Evolutionary conservation across 2,888 invertebrate genomes (phyloP), one percentile per base, ranked within the genome.

Genomic region (Altica lythri): DNA sequence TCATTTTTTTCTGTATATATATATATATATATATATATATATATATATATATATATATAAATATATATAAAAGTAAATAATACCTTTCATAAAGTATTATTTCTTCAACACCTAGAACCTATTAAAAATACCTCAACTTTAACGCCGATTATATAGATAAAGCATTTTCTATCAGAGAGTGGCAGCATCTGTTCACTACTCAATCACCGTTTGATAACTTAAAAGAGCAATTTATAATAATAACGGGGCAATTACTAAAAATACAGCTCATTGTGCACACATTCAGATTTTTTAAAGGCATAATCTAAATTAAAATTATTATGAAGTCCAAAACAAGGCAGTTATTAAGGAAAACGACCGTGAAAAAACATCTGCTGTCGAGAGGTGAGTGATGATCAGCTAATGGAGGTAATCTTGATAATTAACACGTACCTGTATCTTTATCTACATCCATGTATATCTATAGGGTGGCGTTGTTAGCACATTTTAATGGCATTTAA

Each of bases 321-420:
- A 53, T 35, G 56, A 56, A 49, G 45, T 53, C 46, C 42, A 50
- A 25, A 46, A 44, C 49, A 42, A 34, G 59, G 47, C 38, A 32
- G 50, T 55, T 50, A 55, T 55, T 46, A 55, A 43, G 49, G 22
- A 49, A 53, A 51, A 55, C 51, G 59, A 51, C 48, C 54, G 53
- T 54, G 53, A 38, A 51, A n/a, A 56, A 56, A 45, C 59, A 59
- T 59, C 59, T 56, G 59, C 56, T 54, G 55, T 59, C 56, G 53
- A 53, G 53, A 57, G 44, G 40, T 60, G 60, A 60, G 55, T 57
- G 60, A 57, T 60, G 60, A 53, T 43, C 55, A 53, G 38, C 45
- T 60, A 55, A 60, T 60, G 55, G 60, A 46, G 47, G 57, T 53
- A 57, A 57, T 57, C 57, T 55, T 51, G 48, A 55, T 60, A 60